Percentiles rank a stretch among this genome's conserved stretches.
These are phyloP conservation scores for Marisa cornuarietis DNA, from an alignment of 1,140 invertebrate genomes.

Conservation along the genomic window DNA sequence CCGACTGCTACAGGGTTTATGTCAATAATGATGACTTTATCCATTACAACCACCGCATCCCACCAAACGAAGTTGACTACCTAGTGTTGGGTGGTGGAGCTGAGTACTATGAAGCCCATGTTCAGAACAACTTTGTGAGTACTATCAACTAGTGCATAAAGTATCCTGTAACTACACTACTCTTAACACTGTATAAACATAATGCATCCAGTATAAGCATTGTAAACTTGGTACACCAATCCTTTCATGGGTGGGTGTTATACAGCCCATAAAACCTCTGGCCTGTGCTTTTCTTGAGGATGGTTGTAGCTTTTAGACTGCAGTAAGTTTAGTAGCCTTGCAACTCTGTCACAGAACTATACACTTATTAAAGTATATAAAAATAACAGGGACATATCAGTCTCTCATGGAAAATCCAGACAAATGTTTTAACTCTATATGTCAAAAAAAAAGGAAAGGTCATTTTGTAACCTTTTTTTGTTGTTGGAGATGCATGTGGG, in stretches of 20 bases:
- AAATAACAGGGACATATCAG: no score
- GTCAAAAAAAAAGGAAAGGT: no score
- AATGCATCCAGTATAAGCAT: background rate
- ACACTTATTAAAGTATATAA: no score
- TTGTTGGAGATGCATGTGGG: no score
- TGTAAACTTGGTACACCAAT: background rate
- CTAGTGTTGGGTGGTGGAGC: conserved; percentile 40
- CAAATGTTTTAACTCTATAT: no score
- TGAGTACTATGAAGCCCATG: conserved; percentile 49
- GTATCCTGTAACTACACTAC: background rate
- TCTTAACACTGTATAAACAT: no score
- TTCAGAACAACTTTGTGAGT: conserved; percentile 49
- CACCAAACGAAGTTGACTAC: conserved; percentile 35
- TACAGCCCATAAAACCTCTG: background rate
- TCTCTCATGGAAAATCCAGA: no score
- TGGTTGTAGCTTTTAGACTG: background rate
- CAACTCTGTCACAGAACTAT: no score
- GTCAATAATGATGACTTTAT: conserved; percentile 48
- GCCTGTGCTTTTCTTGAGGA: background rate
- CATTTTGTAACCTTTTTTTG: no score
- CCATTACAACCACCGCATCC: conserved; percentile 41
- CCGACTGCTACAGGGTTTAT: conserved; percentile 69
- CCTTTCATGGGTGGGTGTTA: background rate
- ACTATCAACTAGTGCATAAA: background rate
- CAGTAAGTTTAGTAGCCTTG: background rate